Conservation (phyloP, 2,797 vertebrate species). For the Sebastes itinus region DNA sequence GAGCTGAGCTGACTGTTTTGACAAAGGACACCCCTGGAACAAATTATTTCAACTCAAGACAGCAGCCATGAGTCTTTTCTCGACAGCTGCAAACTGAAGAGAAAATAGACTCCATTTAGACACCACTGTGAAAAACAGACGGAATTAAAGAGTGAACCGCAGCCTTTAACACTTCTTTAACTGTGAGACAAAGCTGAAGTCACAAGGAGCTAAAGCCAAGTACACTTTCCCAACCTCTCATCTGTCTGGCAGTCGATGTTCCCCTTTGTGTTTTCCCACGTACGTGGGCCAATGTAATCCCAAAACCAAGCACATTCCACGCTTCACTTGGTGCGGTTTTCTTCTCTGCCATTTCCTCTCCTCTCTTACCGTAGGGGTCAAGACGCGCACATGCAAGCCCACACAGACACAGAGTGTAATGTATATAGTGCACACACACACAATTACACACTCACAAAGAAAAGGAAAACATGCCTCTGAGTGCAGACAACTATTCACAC, state of each 20-base stretch:
- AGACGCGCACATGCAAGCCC: slow-evolving; percentile 17
- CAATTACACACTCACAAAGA: slow-evolving; percentile 26
- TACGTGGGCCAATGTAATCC: slow-evolving; percentile 56
- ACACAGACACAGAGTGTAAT: slow-evolving; percentile 12
- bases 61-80: neutral
- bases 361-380: slow-evolving; percentile 49
- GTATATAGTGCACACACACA: neutral
- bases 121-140: slow-evolving; percentile 35
- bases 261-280: slow-evolving; percentile 55
- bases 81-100: slow-evolving; percentile 8
- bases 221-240: slow-evolving; percentile 51
- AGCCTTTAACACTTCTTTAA: slow-evolving; percentile 31
- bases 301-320: slow-evolving; percentile 63
- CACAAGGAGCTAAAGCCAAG: slow-evolving; percentile 31
- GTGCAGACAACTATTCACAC: slow-evolving; percentile 54
- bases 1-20: slow-evolving; percentile 22
- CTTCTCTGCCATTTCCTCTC: slow-evolving; percentile 40
- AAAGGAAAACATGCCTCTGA: slow-evolving; percentile 4
- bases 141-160: slow-evolving; percentile 20
- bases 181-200: slow-evolving; percentile 38
- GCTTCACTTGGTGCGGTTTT: slow-evolving; percentile 50
- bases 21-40: slow-evolving; percentile 18
- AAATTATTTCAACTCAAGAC: slow-evolving; percentile 13
- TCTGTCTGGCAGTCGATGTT: slow-evolving; percentile 55
- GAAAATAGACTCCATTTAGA: slow-evolving; percentile 17